Evolutionary conservation across 2,888 invertebrate species (phyloP).

Genomic region (Apocheima hispidaria): DNA sequence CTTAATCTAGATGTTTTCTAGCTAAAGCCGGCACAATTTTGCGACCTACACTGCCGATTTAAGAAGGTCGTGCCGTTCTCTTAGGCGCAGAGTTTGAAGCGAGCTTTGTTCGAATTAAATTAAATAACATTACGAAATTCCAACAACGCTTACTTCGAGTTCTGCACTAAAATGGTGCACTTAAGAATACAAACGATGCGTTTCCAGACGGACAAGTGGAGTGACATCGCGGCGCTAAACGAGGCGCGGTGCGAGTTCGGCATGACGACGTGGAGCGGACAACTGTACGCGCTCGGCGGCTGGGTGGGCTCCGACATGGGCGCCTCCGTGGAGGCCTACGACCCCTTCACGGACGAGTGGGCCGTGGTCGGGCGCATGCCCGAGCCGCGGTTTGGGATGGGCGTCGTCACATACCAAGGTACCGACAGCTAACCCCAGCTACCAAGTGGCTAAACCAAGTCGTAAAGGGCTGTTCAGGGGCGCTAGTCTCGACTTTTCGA

Average conservation of each 20-base stretch:
- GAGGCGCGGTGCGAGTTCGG: conserved; percentile 96
- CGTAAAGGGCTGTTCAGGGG: too few relatives aligned
- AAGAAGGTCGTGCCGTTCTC: too few relatives aligned
- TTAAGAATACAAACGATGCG: background rate
- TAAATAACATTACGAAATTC: too few relatives aligned
- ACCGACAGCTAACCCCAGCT: too few relatives aligned
- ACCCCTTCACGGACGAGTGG: conserved; percentile 93
- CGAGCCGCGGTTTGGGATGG: conserved; percentile 96
- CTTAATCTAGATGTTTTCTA: too few relatives aligned
- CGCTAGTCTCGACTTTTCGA: too few relatives aligned
- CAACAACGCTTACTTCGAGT: too few relatives aligned
- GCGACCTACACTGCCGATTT: too few relatives aligned
- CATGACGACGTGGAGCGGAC: conserved; percentile 92
- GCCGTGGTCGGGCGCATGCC: conserved; percentile 91
- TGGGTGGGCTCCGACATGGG: conserved; percentile 98
- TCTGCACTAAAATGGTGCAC: background rate
- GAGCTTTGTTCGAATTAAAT: too few relatives aligned
- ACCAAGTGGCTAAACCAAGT: too few relatives aligned
- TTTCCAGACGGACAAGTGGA: conserved; percentile 84
- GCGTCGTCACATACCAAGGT: conserved; percentile 94
- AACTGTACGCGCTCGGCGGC: conserved; percentile 95
- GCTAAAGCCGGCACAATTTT: too few relatives aligned
- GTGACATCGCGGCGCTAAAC: conserved; percentile 90
- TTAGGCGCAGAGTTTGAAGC: too few relatives aligned
- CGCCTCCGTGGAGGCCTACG: conserved; percentile 94